Conservation (phyloP, 2,888 invertebrate species). For the Drosophila longiperda region DNA sequence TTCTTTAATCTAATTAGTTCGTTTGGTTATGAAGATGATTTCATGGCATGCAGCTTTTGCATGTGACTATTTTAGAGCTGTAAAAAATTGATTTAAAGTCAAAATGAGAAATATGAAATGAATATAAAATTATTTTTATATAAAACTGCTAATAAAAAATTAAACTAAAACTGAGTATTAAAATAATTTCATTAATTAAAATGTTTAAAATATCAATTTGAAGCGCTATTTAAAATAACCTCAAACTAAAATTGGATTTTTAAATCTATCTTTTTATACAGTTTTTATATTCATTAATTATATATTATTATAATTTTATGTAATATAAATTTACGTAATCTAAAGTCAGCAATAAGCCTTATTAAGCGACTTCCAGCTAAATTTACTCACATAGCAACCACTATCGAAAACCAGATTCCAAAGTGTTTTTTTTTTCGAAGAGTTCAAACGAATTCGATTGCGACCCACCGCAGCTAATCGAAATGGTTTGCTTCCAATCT, state of each 20-base stretch:
- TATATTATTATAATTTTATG: neutral
- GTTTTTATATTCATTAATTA: neutral
- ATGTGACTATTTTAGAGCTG: neutral
- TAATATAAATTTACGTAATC: neutral
- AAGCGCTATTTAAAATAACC: neutral
- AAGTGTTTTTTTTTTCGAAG: constrained; percentile 25
- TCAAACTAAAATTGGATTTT: neutral
- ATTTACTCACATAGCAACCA: constrained; percentile 9
- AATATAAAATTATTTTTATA: neutral
- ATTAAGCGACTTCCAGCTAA: neutral
- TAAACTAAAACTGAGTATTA: neutral
- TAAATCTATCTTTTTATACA: too few relatives aligned
- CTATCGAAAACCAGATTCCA: constrained; percentile 37
- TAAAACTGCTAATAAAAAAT: neutral
- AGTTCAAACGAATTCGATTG: constrained; percentile 46
- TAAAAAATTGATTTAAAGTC: neutral
- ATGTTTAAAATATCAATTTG: neutral
- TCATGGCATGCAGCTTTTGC: constrained; percentile 40
- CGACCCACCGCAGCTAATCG: constrained; percentile 60
- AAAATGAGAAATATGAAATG: neutral
- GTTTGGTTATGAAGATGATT: neutral
- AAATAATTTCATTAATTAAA: neutral
- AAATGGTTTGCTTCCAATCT: constrained; percentile 60
- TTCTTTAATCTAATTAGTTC: constrained; percentile 18
- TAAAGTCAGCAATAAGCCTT: neutral